These are phyloP conservation scores for Lithobates pipiens DNA, from an alignment of 2,797 vertebrate genomes.

Conservation along the genomic window DNA sequence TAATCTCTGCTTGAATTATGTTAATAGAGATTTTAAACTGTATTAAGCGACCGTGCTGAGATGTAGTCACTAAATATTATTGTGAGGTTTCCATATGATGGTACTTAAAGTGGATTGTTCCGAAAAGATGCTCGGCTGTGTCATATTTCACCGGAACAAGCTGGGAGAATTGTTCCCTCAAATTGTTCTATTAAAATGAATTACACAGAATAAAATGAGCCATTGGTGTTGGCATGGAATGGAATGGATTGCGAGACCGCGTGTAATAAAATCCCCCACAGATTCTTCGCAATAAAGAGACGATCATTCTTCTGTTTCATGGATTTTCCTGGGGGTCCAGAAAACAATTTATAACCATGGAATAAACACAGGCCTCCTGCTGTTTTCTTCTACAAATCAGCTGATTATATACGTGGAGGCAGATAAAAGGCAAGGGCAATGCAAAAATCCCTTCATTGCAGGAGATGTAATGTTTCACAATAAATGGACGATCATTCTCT, in stretches of 20 bases:
- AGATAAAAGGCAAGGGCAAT: too few relatives aligned
- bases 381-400: neutral
- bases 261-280: neutral
- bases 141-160: slow-evolving; percentile 26
- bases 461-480: neutral
- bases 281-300: neutral
- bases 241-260: neutral
- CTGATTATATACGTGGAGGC: neutral
- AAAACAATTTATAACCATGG: neutral
- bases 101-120: neutral
- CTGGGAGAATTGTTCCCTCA: neutral
- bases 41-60: slow-evolving; percentile 1
- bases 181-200: slow-evolving; percentile 25
- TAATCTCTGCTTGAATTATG: slow-evolving; percentile 31
- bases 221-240: neutral
- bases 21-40: slow-evolving; percentile 44
- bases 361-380: neutral
- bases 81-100: neutral
- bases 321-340: neutral
- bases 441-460: too few relatives aligned
- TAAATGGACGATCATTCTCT: too few relatives aligned
- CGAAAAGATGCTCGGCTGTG: neutral
- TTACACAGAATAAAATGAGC: slow-evolving; percentile 26
- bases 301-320: slow-evolving; percentile 14
- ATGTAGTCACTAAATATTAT: slow-evolving; percentile 25